Evolutionary conservation across 2,888 invertebrate genomes (phyloP), one percentile per base, ranked within the genome.

Genomic region (Drosophila austrosaltans): DNA sequence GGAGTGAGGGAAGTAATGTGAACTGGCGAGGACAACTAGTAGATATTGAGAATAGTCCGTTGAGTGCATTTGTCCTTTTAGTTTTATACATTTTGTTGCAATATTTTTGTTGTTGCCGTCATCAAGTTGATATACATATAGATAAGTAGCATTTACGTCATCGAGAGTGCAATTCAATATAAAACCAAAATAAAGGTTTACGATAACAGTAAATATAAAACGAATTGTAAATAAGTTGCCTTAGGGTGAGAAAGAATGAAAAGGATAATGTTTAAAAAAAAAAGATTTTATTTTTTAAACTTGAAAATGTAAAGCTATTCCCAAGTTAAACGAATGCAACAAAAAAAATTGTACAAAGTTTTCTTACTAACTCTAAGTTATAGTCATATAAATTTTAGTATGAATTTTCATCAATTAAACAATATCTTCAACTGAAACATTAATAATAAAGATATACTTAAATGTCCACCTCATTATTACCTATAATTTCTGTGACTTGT

Each of bases 21-120:
- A 30, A 22, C 25, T 54, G 54, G 6, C 30, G 25, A n/a, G 30
- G 54, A 32, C 28, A 54, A 30, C 30, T 54, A 54, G 54, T 25
- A 22, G 25, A 48, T 48, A 48, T 48, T 48, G 48, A 57, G 57
- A 22, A 64, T 42, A 39, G 57, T 53, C 22, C 61, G 1, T 30
- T 42, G 48, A 39, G 42, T 3, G 63, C 57, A 53, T 54, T 67
- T 63, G 53, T 42, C n/a, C 48, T 40, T 53, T 42, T 42, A 53
- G 40, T 53, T 62, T 73, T 72, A 36, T 36, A 36, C 72, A 63
- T 66, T 76, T 71, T 65, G 66, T 48, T 44, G 54, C 30, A 1
- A 36, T 36, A 36, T 56, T 56, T 10, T 54, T 30, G 12, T 22
- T 53, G 42, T 10, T 28, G 22, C n/a, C 42, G 53, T 44, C 70